Evolutionary conservation across 2,888 invertebrate species (phyloP), one percentile per base, ranked within the genome.

Genomic region (Calameuta filiformis): DNA sequence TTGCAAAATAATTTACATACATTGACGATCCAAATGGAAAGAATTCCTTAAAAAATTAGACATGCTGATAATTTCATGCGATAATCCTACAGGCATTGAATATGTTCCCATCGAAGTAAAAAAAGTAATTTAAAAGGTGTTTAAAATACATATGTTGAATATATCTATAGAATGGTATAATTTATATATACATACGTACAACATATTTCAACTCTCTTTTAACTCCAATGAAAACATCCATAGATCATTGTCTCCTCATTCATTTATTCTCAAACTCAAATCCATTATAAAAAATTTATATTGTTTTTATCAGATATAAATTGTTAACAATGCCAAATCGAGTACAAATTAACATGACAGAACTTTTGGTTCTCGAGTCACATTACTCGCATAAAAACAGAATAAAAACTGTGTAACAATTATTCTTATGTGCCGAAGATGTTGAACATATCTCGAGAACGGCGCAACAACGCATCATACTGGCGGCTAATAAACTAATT

Each of bases 261-360:
- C 23, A 23, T 6, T 56, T 23, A 40, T 40, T 40, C 6, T 40
- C 15, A 15, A 40, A 15, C 15, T 40, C 15, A 40, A 40, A 40
- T 40, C 15, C 40, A 40, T 15, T 40, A 40, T 40, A 15, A 40
- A 40, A 15, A 4, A 40, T 40, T 40, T 1, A 15, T 4, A 40
- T 40, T 40, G 6, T 1, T 40, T 40, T 40, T 15, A 40, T 15
- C 40, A 15, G 40, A 40, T 6, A 15, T 40, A 40, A 40, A 15
- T 40, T 40, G 15, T 6, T 40, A 15, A 40, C 6, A 15, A 40
- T 40, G 23, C 56, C 56, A 56, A 56, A 56, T 56, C 23, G 56
- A 56, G 56, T 80, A 74, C 37, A 40, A 76, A 74, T 73, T 73
- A 78, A 80, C 81, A 79, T 82, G 81, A 77, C 33, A 76, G 33